Percentiles rank a stretch among this genome's conserved stretches.
phyloP scores from a whole-genome alignment of 2,797 vertebrate species.

The Acrocephalus scirpaceus region DNA sequence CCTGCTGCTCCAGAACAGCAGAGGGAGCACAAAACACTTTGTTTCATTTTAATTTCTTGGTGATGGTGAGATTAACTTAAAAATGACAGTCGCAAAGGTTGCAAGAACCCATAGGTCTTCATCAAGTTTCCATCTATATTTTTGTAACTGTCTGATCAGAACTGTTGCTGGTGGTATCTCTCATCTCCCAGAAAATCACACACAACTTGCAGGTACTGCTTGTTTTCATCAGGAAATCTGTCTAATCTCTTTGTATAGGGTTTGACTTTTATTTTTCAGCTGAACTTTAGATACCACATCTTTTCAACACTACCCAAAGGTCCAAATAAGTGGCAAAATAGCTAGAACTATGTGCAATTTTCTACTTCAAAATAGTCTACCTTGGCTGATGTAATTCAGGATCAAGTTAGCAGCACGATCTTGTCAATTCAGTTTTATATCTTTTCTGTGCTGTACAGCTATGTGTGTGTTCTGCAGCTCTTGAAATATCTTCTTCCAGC shows the following conservation, averaged over 20 bases:
- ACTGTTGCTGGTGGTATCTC: not conserved
- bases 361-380: not conserved
- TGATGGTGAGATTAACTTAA: not conserved
- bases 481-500: constrained; percentile 42
- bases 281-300: not conserved
- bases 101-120: not conserved
- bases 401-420: not conserved
- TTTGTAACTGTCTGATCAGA: not conserved
- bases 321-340: not conserved
- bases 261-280: not conserved
- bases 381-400: not conserved
- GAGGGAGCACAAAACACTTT: constrained; percentile 57
- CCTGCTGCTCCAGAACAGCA: constrained; percentile 33
- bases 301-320: not conserved
- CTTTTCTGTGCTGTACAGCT: not conserved
- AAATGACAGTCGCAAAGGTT: not conserved
- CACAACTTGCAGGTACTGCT: not conserved
- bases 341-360: not conserved
- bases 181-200: not conserved
- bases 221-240: not conserved
- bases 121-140: not conserved
- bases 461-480: constrained; percentile 40
- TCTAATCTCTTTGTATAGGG: not conserved
- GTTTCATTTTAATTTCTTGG: not conserved
- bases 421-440: constrained; percentile 13